A percentile compares a stretch with the other conserved stretches of the same genome.
Conservation (phyloP, 1,140 invertebrate species). For the Lepidurus apus region DNA sequence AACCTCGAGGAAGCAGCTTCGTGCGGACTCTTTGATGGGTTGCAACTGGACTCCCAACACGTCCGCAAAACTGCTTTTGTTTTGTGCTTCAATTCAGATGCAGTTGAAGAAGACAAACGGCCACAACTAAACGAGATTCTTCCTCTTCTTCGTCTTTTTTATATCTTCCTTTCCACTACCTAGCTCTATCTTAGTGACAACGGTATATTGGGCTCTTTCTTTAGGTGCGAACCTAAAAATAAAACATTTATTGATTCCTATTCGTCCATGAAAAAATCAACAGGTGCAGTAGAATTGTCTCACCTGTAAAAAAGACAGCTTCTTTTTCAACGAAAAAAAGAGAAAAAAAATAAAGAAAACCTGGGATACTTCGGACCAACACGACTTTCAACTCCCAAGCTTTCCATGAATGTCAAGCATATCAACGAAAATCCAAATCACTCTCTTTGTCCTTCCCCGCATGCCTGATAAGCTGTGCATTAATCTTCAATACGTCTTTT, state of each 20-base stretch:
- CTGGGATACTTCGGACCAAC: not conserved
- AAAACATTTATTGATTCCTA: not conserved
- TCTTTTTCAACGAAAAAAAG: not conserved
- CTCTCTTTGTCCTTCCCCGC: not conserved
- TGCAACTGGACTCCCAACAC: not conserved
- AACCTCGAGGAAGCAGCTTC: not conserved
- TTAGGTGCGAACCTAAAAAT: not conserved
- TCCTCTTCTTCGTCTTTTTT: not conserved
- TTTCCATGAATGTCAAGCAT: not conserved
- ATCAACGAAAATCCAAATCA: slow-evolving; percentile 2
- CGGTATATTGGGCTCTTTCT: too few relatives aligned
- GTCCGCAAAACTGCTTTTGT: not conserved
- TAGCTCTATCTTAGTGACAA: too few relatives aligned
- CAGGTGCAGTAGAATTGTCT: not conserved
- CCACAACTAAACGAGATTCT: not conserved
- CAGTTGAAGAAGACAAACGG: not conserved
- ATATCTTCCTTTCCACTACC: not conserved
- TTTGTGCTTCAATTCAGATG: not conserved
- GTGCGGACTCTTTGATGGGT: slow-evolving; percentile 7
- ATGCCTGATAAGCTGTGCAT: not conserved
- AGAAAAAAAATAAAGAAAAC: not conserved
- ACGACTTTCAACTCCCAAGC: not conserved
- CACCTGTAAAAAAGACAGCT: not conserved
- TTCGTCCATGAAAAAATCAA: not conserved
- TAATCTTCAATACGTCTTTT: not conserved